phyloP scores from a whole-genome alignment of 2,797 vertebrate genomes.

The Bovichtus variegatus region DNA sequence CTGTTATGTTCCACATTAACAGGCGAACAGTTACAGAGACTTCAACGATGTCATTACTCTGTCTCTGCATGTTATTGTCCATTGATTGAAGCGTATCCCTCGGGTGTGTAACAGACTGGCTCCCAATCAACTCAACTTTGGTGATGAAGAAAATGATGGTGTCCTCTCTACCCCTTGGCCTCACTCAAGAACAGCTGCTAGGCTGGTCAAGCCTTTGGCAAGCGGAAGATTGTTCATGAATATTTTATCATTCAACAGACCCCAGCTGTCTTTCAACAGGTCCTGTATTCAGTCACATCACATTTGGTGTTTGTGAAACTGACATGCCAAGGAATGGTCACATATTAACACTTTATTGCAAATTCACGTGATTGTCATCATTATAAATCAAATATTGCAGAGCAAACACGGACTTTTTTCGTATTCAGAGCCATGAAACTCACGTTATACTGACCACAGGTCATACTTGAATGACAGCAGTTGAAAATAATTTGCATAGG shows the following conservation, averaged over 20 bases:
- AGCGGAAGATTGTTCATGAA: slow-evolving; percentile 17
- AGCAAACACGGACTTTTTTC: background rate
- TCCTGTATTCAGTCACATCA: background rate
- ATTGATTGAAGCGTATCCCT: slow-evolving; percentile 27
- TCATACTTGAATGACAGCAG: background rate
- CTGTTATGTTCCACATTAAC: background rate
- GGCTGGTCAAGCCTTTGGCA: background rate
- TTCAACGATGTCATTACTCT: background rate
- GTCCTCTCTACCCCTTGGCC: background rate
- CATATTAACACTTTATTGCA: no score
- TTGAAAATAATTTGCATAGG: background rate
- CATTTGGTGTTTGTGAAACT: background rate
- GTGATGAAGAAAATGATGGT: slow-evolving; percentile 36
- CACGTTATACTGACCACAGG: background rate
- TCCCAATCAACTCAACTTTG: slow-evolving; percentile 23
- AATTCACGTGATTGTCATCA: no score
- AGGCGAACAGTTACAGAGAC: background rate
- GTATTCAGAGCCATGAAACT: background rate
- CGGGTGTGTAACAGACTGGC: background rate
- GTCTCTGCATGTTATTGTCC: slow-evolving; percentile 1
- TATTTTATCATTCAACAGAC: background rate
- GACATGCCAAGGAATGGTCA: no score
- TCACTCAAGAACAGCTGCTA: slow-evolving; percentile 1
- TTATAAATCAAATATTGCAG: background rate
- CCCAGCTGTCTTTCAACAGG: background rate